Evolutionary conservation across 2,113 vertebrate genomes (phyloP), one percentile per base, ranked within the genome.

Genomic region (Erythrolamprus reginae): DNA sequence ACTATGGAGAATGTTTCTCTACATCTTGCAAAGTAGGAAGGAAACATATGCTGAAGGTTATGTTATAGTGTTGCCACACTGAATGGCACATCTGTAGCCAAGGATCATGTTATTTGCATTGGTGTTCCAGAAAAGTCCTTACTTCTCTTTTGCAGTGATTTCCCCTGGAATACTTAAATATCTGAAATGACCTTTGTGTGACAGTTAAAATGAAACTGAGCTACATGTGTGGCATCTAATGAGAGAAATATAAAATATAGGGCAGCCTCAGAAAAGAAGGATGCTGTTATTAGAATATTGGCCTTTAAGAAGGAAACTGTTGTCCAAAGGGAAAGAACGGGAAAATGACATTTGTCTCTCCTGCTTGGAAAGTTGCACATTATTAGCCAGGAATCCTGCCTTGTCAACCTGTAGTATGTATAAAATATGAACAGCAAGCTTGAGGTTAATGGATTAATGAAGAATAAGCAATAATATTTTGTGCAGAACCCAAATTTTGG

Each of bases 171-270:
- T 82, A 82, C 21, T 94, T 91, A 91, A 91, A 92, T 28, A 87
- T 38, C 4, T 58, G 10, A 89, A 89, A 65, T 82, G 94, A 61
- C 0, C 94, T 77, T 95, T 93, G 42, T 93, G 89, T 87, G 88
- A 95, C 93, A 95, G 94, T 93, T 94, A 92, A 87, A 94, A 93
- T 65, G 12, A 91, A 90, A 70, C 0, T 1, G 10, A 86, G 47
- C 88, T 70, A 92, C 88, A 61, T 86, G 9, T 87, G 58, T 85
- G 82, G 23, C 51, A 61, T 91, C 82, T 90, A 86, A 94, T 91
- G 48, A 83, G 55, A 51, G 42, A 70, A 87, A 86, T 33, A n/a
- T 85, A 90, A 88, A 89, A 47, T 52, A 85, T 0, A 3, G 84
- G 23, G 48, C 91, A 65, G 23, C 82, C 21, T 90, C 77, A 89